phyloP scores from a whole-genome alignment of 2,113 vertebrate genomes.

The Zapornia atra region DNA sequence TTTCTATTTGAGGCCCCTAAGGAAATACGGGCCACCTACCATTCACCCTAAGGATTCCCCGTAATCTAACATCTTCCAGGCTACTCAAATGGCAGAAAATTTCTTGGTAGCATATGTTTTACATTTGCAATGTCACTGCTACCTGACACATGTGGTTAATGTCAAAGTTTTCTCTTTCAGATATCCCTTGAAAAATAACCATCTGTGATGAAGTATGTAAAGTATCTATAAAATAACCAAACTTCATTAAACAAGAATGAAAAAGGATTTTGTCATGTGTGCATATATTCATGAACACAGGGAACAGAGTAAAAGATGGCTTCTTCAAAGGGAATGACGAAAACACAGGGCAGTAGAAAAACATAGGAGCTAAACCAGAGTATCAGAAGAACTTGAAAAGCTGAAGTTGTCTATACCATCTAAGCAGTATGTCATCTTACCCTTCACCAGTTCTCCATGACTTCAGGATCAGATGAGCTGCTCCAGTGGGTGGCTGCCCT shows the following conservation, averaged over 20 bases:
- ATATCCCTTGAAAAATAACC: not conserved
- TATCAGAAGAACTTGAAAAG: not conserved
- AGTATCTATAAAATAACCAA: not conserved
- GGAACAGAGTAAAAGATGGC: not conserved
- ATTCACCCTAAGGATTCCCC: not conserved
- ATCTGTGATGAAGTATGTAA: not conserved
- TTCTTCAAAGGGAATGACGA: not conserved
- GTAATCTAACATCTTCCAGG: not conserved
- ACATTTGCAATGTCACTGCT: not conserved
- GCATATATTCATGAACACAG: not conserved
- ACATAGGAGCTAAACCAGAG: not conserved
- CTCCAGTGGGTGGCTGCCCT: not conserved
- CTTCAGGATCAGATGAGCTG: not conserved
- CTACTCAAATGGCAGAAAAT: not conserved
- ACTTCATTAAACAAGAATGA: not conserved
- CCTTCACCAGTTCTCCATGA: not conserved
- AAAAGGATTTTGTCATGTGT: not conserved
- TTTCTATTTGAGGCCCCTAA: not conserved
- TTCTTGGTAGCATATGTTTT: not conserved
- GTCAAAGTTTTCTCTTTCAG: not conserved
- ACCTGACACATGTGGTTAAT: not conserved
- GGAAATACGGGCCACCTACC: not conserved
- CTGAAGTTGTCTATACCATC: not conserved
- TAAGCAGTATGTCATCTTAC: not conserved
- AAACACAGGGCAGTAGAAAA: not conserved